Base-by-base conservation (phyloP, 2,797 vertebrate species). In the Megalops cyprinoides region DNA sequence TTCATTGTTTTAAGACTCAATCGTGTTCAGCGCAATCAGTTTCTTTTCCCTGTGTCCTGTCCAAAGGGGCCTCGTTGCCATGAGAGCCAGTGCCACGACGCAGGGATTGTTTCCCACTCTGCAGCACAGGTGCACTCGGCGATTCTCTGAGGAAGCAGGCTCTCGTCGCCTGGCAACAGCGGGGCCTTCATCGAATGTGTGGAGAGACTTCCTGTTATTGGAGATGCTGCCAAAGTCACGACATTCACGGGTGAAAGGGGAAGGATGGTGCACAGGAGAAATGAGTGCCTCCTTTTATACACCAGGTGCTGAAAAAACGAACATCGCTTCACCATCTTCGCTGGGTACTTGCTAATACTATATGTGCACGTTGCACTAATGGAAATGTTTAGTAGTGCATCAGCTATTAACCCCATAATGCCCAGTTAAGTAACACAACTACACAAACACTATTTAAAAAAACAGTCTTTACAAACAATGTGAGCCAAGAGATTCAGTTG, bases 81-180 rank as follows among this genome's bases (percentile, higher is more conserved):
- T 58, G 31, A 31, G 49, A 42, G 15, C 51, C 10, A 74, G 42
- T 12, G 51, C 53, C 65, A 77, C 48, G 79, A 78, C 74, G 85
- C 80, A 14, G 67, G 67, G 67, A 71, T 39, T 25, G 20, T 44
- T 18, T 88, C 84, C 89, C 88, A 87, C 82, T 85, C 84, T 89
- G 83, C 77, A 18, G 79, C 87, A 84, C 85, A 87, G 89, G 87
- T 92, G 91, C 88, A 89, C 90, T 90, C 91, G 91, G 88, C 87
- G 86, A 87, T 90, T 92, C 88, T 87, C 89, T 90, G 91, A 93
- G 78, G 65, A 89, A 85, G 88, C 81, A 89, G 84, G 85, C 90
- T 85, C 78, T 71, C 73, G 92, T 94, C 85, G 90, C 93, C 84
- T 89, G 90, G 93, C 92, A 95, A 95, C 93, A 86, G 87, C 90